Evolutionary conservation across 2,888 invertebrate genomes (phyloP).

Genomic region (Cantharis rustica): DNA sequence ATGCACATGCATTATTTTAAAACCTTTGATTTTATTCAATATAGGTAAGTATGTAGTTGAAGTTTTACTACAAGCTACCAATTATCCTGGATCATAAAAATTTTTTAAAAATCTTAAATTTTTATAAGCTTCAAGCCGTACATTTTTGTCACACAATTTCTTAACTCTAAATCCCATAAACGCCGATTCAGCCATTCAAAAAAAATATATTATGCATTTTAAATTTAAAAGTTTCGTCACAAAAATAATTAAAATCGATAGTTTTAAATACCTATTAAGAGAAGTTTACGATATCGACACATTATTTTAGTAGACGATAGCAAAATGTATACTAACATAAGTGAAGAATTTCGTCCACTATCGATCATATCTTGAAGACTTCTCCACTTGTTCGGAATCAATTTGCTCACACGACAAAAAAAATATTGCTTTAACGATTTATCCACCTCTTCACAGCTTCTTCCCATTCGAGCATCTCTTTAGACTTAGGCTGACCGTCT

Average conservation of each 20-base stretch:
- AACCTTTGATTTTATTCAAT: not conserved
- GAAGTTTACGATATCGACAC: not conserved
- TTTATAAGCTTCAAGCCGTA: not conserved
- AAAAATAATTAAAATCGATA: not conserved
- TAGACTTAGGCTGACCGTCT: conserved; percentile 44
- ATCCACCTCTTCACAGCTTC: conserved; percentile 71
- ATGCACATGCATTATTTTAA: not conserved
- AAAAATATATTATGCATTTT: not conserved
- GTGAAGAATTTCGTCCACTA: not conserved
- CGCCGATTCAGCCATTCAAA: not conserved
- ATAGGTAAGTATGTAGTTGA: not conserved
- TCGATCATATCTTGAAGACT: not conserved
- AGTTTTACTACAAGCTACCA: not conserved
- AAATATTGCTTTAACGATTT: conserved; percentile 61
- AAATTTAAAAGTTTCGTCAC: not conserved
- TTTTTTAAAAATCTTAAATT: not conserved
- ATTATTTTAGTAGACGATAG: not conserved
- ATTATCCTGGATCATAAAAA: not conserved
- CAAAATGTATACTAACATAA: not conserved
- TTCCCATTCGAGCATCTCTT: conserved; percentile 61
- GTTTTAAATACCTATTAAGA: not conserved
- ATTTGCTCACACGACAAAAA: not conserved
- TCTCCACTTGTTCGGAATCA: not conserved
- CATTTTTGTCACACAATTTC: not conserved
- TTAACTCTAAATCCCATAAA: not conserved